phyloP scores from a whole-genome alignment of 2,113 vertebrate genomes.

The Macroglossus sobrinus region DNA sequence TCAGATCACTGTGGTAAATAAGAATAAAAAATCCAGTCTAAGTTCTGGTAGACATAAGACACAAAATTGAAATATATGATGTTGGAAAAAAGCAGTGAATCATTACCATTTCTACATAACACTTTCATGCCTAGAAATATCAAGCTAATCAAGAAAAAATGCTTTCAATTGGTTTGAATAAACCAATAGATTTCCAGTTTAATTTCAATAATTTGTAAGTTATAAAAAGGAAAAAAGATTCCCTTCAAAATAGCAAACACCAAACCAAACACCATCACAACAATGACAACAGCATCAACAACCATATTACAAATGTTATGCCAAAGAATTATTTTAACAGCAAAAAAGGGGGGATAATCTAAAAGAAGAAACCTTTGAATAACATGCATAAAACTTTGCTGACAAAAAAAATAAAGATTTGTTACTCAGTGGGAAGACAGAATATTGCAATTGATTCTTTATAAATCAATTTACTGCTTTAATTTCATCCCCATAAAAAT shows the following conservation, averaged over 20 bases:
- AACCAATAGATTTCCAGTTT: neutral
- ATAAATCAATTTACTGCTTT: constrained; percentile 18
- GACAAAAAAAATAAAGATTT: neutral
- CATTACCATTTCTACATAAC: neutral
- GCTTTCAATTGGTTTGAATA: neutral
- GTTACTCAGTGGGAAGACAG: neutral
- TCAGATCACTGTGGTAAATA: neutral
- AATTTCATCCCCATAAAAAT: neutral
- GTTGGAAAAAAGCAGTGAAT: neutral
- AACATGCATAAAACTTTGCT: neutral
- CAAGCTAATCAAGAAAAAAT: neutral
- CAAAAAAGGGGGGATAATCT: neutral
- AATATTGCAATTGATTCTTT: neutral
- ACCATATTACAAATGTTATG: neutral
- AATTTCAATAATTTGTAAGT: neutral
- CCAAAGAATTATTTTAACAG: neutral
- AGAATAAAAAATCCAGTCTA: neutral
- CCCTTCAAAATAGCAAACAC: neutral
- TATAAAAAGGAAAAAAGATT: neutral
- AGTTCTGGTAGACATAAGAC: neutral
- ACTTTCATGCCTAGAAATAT: neutral
- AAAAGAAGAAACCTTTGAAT: neutral
- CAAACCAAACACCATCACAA: neutral
- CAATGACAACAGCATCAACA: neutral
- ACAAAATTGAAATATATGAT: neutral